These are phyloP conservation scores for Cygnus atratus DNA, from an alignment of 2,113 vertebrate species.

Conservation along the genomic window DNA sequence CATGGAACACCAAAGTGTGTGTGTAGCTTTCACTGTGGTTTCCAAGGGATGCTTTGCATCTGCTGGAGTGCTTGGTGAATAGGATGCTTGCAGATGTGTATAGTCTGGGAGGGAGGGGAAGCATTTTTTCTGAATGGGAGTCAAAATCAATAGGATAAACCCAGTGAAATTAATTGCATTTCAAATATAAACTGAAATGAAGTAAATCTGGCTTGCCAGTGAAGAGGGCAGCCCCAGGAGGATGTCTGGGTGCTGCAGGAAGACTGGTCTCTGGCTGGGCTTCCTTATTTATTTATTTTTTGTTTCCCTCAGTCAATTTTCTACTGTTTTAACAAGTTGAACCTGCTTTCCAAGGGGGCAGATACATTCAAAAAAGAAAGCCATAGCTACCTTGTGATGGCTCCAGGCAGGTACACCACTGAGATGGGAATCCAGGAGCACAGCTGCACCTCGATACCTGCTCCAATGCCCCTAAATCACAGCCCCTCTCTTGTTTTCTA, in stretches of 20 bases:
- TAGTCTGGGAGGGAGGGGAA: background rate
- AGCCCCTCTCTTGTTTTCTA: background rate
- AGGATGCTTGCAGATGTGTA: background rate
- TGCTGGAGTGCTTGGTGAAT: background rate
- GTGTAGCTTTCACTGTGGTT: background rate
- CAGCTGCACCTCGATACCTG: background rate
- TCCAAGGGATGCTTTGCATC: slow-evolving; percentile 19
- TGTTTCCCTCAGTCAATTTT: background rate
- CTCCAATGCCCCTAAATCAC: background rate
- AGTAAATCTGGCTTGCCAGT: background rate
- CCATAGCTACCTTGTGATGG: background rate
- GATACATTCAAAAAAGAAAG: background rate
- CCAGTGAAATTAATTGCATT: background rate
- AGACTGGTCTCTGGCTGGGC: background rate
- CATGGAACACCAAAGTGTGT: slow-evolving; percentile 25
- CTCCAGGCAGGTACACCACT: background rate
- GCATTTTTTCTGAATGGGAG: background rate
- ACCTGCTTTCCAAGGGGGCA: background rate
- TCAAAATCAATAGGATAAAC: background rate
- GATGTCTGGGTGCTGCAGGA: background rate
- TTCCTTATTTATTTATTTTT: background rate
- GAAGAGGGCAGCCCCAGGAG: background rate
- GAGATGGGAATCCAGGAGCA: background rate
- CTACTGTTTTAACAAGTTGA: background rate
- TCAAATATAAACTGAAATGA: background rate